Evolutionary conservation across 2,113 vertebrate genomes (phyloP), one percentile per base, ranked within the genome.

Genomic region (Sebastes fasciatus): DNA sequence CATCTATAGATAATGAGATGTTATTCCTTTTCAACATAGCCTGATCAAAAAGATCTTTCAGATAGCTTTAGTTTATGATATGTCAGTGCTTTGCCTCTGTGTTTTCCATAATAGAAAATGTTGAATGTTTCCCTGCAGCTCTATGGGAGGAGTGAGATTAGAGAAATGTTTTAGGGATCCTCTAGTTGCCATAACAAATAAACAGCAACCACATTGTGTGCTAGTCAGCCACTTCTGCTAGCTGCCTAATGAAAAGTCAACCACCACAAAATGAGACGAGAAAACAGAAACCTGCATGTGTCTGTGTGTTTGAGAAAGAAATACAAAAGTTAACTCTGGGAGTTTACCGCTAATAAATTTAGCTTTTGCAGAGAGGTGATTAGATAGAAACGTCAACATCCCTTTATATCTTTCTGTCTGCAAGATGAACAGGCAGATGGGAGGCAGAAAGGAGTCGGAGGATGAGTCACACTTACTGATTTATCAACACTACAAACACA

Each of bases 131-230:
- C 16, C 14, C 7, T 10, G 48, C 40, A 23, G 54, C 64, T 49
- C n/a, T 55, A 8, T 2, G 52, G 6, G 16, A 21, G 10, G 60
- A 54, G 34, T 16, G 69, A 73, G 64, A 79, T 76, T 42, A 75
- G 21, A 71, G 12, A 21, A 62, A 21, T 0, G 21, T 79, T 58
- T 79, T 17, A 58, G 49, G 69, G 1, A 79, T 43, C 73, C 55
- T 55, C 9, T 8, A 1, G 80, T 92, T 87, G 66, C 86, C 85
- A 89, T 80, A 81, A 67, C 84, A 87, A 84, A 70, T 63, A 90
- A 83, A 91, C 79, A 87, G 82, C 73, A 82, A 73, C 73, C 74
- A 49, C 76, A 66, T 10, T 62, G 69, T 73, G 82, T 67, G 77
- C 49, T 5, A 17, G 9, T 71, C 75, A 75, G 14, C 74, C 72